Conservation (phyloP, 2,797 vertebrate species). For the Enoplosus armatus region DNA sequence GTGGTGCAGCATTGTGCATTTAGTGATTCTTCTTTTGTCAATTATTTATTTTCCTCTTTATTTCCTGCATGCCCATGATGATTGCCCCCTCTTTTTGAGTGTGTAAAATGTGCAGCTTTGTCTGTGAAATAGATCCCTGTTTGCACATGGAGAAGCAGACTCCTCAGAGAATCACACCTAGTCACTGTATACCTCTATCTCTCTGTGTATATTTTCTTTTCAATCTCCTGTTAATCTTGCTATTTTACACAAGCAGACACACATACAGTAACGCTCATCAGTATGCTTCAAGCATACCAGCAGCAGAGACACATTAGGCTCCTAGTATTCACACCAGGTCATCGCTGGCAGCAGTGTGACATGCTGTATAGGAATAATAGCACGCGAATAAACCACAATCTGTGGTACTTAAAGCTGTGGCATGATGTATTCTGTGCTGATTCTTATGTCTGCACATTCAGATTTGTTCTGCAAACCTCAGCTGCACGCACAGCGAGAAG, state of each 20-base stretch:
- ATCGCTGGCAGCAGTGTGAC: slow-evolving; percentile 10
- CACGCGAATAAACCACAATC: slow-evolving; percentile 28
- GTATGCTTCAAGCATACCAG: slow-evolving; percentile 15
- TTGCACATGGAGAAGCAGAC: slow-evolving; percentile 24
- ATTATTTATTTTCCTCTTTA: slow-evolving; percentile 52
- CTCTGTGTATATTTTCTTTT: background rate
- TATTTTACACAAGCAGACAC: slow-evolving; percentile 5
- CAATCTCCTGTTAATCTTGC: slow-evolving; percentile 26
- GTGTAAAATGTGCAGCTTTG: slow-evolving; percentile 47
- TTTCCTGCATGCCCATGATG: slow-evolving; percentile 29
- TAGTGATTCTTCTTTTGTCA: slow-evolving; percentile 44
- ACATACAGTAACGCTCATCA: slow-evolving; percentile 34
- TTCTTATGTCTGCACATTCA: slow-evolving; percentile 26
- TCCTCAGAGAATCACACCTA: slow-evolving; percentile 38
- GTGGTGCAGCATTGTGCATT: slow-evolving; percentile 31
- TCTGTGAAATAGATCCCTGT: slow-evolving; percentile 45
- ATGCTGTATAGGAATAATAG: slow-evolving; percentile 14
- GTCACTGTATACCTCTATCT: slow-evolving; percentile 18
- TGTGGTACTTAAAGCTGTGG: slow-evolving; percentile 15
- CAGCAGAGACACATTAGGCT: slow-evolving; percentile 33
- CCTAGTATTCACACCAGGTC: slow-evolving; percentile 21
- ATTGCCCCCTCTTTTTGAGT: slow-evolving; percentile 16
- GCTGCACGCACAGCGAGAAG: background rate
- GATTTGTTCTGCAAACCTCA: slow-evolving; percentile 39
- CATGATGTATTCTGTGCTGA: slow-evolving; percentile 32